These are phyloP conservation scores for Gadopsis marmoratus DNA, from an alignment of 2,797 vertebrate genomes.

Conservation along the genomic window DNA sequence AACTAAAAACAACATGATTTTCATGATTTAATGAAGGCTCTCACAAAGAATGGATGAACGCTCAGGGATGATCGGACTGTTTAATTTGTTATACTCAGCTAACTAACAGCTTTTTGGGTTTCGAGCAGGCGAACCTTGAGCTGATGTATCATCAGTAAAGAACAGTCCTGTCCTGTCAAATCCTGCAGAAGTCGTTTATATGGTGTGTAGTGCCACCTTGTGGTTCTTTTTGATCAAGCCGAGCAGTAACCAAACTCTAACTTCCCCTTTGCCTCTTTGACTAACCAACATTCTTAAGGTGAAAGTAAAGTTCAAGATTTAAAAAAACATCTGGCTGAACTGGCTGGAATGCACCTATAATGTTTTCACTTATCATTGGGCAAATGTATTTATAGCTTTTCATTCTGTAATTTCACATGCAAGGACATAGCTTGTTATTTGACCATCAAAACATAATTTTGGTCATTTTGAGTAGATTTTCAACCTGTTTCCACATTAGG, in stretches of 20 bases:
- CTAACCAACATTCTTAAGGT: not conserved
- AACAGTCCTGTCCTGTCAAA: too few species aligned
- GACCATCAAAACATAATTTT: too few species aligned
- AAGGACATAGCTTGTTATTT: not conserved
- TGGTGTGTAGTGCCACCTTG: slow-evolving; percentile 58
- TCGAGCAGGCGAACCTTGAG: not conserved
- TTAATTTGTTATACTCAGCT: not conserved
- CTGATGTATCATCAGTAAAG: not conserved
- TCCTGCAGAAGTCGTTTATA: not conserved
- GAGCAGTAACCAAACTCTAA: not conserved
- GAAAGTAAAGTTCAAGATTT: not conserved
- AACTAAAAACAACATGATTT: not conserved
- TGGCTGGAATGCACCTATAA: not conserved
- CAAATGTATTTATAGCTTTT: not conserved
- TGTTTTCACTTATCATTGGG: not conserved
- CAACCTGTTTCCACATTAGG: not conserved
- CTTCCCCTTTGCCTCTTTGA: not conserved
- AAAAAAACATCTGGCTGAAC: not conserved
- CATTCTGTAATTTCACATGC: not conserved
- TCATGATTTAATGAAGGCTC: not conserved
- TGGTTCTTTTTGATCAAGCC: slow-evolving; percentile 26
- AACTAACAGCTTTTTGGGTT: not conserved
- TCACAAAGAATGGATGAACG: not conserved
- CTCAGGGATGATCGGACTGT: not conserved
- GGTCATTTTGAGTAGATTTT: not conserved